A percentile compares a stretch with the other conserved stretches of the same genome.
These are phyloP conservation scores for Papilio aristodemus DNA, from an alignment of 1,140 invertebrate genomes.

Conservation along the genomic window DNA sequence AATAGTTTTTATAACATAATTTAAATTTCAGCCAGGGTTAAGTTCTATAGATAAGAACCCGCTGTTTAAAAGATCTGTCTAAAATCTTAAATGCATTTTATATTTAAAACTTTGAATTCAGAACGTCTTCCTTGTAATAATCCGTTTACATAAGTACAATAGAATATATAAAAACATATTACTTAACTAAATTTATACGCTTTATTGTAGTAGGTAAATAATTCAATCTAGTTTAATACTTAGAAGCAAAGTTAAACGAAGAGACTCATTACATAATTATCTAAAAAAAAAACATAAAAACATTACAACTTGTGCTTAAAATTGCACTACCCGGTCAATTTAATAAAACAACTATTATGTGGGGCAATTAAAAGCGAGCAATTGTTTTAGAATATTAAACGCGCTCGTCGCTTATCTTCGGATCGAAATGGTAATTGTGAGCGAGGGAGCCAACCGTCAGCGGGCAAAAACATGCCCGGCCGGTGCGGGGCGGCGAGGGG, in stretches of 20 bases:
- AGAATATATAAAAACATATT: too few species aligned
- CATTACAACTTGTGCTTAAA: slow-evolving; percentile 4
- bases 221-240: too few species aligned
- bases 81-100: too few species aligned
- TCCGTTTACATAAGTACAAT: too few species aligned
- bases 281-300: slow-evolving; percentile 1
- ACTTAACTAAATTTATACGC: too few species aligned
- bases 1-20: too few species aligned
- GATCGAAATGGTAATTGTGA: slow-evolving; percentile 63
- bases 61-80: too few species aligned
- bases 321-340: not conserved
- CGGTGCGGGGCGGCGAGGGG: slow-evolving; percentile 39
- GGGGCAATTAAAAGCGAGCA: slow-evolving; percentile 29
- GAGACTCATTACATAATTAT: not conserved
- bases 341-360: slow-evolving; percentile 29
- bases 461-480: slow-evolving; percentile 46
- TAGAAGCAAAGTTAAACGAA: not conserved
- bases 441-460: slow-evolving; percentile 51
- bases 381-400: slow-evolving; percentile 34
- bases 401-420: slow-evolving; percentile 48
- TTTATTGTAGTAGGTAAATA: too few species aligned
- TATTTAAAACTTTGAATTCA: too few species aligned
- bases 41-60: too few species aligned
- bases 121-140: too few species aligned
- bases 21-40: too few species aligned